Conservation (phyloP, 2,888 invertebrate genomes). For the Apodemia mormo region DNA sequence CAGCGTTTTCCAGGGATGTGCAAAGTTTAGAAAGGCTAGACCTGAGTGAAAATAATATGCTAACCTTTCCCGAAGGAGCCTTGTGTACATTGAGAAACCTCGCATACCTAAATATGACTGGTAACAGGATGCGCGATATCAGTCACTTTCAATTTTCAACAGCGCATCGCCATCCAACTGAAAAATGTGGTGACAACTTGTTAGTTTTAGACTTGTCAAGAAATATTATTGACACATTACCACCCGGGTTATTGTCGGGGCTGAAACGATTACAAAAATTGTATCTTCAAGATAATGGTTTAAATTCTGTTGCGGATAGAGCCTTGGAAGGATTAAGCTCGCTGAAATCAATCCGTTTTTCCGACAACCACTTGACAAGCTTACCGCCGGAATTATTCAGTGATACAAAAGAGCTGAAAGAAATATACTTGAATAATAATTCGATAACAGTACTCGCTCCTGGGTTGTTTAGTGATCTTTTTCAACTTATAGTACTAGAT, state of each 20-base stretch:
- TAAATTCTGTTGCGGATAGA: conserved; percentile 88
- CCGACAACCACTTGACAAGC: conserved; percentile 90
- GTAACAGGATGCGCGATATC: conserved; percentile 89
- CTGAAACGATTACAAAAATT: conserved; percentile 87
- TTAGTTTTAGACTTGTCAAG: conserved; percentile 87
- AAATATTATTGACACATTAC: conserved; percentile 89
- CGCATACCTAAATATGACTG: conserved; percentile 89
- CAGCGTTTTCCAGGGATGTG: conserved; percentile 88
- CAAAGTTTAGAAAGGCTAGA: conserved; percentile 88
- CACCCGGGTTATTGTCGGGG: conserved; percentile 87
- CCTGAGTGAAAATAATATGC: conserved; percentile 90
- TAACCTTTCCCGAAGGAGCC: conserved; percentile 88
- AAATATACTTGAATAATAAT: conserved; percentile 91
- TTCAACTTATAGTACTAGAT: conserved; percentile 88
- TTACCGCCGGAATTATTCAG: conserved; percentile 91
- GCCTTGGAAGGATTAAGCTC: conserved; percentile 88
- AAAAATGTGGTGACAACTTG: conserved; percentile 87
- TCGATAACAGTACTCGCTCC: conserved; percentile 90
- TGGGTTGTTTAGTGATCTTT: conserved; percentile 88
- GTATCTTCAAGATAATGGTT: conserved; percentile 88
- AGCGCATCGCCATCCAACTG: conserved; percentile 79
- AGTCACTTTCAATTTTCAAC: conserved; percentile 86
- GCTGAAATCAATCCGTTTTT: conserved; percentile 87
- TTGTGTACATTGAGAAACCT: conserved; percentile 88
- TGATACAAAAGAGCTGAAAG: conserved; percentile 88